phyloP scores from a whole-genome alignment of 2,888 invertebrate species.

The Pseudococcus viburni region DNA sequence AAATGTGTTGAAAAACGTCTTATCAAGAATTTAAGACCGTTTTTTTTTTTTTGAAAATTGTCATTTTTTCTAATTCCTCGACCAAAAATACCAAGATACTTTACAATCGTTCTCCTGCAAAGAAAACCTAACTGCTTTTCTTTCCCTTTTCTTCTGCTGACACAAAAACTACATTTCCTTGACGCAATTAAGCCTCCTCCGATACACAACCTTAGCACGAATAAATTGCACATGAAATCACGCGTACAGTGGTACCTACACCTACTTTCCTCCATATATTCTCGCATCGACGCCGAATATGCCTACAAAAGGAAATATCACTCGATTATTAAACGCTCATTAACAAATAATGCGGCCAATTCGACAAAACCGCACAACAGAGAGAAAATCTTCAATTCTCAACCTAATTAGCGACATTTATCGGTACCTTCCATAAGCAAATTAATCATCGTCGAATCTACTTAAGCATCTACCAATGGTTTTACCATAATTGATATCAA shows the following conservation, averaged over 20 bases:
- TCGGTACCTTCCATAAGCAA: background rate
- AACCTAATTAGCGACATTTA: conserved; percentile 29
- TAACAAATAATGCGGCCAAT: conserved; percentile 25
- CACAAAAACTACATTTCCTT: background rate
- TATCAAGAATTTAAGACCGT: no score
- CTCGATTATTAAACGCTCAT: background rate
- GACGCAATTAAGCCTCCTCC: background rate
- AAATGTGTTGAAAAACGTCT: no score
- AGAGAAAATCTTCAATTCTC: conserved; percentile 7
- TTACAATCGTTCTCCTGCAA: no score
- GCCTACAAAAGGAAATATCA: conserved; percentile 14
- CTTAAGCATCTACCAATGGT: background rate
- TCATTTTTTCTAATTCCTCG: no score
- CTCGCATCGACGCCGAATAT: background rate
- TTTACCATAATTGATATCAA: conserved; percentile 38
- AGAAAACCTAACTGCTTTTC: no score
- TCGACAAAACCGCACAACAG: background rate
- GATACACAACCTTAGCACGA: background rate
- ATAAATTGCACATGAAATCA: background rate
- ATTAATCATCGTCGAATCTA: conserved; percentile 1
- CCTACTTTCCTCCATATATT: conserved; percentile 20
- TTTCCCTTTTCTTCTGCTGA: no score
- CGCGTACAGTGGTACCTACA: no score
- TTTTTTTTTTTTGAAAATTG: no score
- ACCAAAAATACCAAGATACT: no score